phyloP scores from a whole-genome alignment of 2,888 invertebrate genomes.

The Eledona agricola region DNA sequence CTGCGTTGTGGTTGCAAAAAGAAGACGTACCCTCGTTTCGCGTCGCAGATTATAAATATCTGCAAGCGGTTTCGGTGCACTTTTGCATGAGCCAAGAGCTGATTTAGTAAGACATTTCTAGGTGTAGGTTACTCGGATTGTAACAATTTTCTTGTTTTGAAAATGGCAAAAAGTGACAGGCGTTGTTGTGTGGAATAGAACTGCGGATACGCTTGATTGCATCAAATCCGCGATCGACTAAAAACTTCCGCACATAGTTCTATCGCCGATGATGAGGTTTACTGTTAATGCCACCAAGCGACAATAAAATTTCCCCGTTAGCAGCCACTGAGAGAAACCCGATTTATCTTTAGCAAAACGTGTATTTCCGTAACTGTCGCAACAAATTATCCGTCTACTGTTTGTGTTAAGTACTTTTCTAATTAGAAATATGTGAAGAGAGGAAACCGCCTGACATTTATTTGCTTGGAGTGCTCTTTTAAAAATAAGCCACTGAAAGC shows the following conservation, averaged over 20 bases:
- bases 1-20: conserved; percentile 3
- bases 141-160: too few relatives aligned
- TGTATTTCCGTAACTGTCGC: conserved; percentile 22
- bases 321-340: conserved; percentile 7
- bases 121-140: too few relatives aligned
- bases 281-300: conserved; percentile 13
- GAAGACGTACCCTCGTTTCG: conserved; percentile 11
- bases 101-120: too few relatives aligned
- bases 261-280: too few relatives aligned
- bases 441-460: conserved; percentile 18
- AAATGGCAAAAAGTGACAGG: too few relatives aligned
- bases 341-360: conserved; percentile 9
- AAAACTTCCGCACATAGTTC: too few relatives aligned
- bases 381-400: conserved; percentile 24
- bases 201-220: too few relatives aligned
- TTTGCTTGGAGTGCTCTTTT: conserved; percentile 12
- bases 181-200: too few relatives aligned
- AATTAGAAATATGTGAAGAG: conserved; percentile 21
- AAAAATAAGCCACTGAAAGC: conserved; percentile 16
- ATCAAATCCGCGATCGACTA: too few relatives aligned
- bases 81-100: too few relatives aligned
- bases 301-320: conserved; percentile 14
- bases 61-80: too few relatives aligned
- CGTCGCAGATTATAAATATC: conserved; percentile 12
- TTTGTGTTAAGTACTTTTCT: conserved; percentile 21